Percentiles rank a stretch among this genome's conserved stretches.
phyloP scores from a whole-genome alignment of 2,888 invertebrate species.

The Mycalesis mineus region DNA sequence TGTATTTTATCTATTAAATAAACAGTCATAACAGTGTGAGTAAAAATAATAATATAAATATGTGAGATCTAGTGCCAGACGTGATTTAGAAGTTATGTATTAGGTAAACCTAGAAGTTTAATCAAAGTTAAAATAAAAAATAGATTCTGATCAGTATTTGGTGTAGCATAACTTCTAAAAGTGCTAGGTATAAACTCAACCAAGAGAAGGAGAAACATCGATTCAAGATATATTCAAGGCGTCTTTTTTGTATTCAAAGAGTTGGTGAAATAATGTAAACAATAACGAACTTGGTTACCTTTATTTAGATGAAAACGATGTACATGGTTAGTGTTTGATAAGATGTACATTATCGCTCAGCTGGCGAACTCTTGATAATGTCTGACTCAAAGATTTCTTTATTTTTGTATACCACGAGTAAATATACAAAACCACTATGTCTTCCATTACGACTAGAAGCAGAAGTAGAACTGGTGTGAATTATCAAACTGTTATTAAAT shows the following conservation, averaged over 20 bases:
- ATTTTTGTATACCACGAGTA: constrained; percentile 19
- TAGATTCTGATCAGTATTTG: no score
- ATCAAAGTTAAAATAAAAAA: no score
- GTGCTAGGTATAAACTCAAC: no score
- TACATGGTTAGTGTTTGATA: constrained; percentile 4
- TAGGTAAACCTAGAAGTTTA: no score
- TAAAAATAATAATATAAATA: no score
- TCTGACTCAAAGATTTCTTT: constrained; percentile 11
- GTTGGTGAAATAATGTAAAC: background rate
- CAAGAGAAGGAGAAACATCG: no score
- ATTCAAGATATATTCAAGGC: no score
- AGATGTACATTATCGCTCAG: constrained; percentile 14
- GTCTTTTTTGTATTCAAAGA: background rate
- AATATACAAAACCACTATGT: constrained; percentile 20
- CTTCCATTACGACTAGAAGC: constrained; percentile 22
- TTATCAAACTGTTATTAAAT: background rate
- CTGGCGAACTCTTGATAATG: constrained; percentile 13
- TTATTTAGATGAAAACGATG: background rate
- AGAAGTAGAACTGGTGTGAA: constrained; percentile 1
- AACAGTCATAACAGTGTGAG: no score
- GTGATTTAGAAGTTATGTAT: no score
- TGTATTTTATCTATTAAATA: no score
- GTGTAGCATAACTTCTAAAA: no score
- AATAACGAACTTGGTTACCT: constrained; percentile 12
- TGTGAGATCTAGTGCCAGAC: no score